phyloP scores from a whole-genome alignment of 2,113 vertebrate species.

The Ochotona curzoniae region DNA sequence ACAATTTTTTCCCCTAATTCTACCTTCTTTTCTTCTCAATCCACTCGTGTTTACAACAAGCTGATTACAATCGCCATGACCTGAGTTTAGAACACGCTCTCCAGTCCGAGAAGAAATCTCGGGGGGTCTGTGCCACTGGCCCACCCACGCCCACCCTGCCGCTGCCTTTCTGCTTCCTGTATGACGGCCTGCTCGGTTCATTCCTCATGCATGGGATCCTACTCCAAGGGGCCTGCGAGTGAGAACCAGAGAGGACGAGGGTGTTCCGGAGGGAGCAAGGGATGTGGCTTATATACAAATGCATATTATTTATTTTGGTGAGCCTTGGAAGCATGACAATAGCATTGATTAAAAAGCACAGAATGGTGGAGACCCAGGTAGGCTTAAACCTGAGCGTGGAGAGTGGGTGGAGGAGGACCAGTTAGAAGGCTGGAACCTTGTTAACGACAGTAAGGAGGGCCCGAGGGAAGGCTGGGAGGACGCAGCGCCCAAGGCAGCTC shows the following conservation, averaged over 20 bases:
- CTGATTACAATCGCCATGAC: not conserved
- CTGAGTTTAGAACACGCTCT: not conserved
- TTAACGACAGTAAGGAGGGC: accelerated
- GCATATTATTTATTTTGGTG: not conserved
- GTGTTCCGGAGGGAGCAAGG: not conserved
- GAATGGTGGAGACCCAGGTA: not conserved
- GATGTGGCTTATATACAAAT: not conserved
- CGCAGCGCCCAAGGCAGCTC: not conserved
- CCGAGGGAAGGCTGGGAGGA: not conserved
- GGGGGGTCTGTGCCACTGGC: not conserved
- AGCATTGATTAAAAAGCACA: not conserved
- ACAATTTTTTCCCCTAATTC: not conserved
- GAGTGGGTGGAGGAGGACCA: not conserved
- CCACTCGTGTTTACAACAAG: not conserved
- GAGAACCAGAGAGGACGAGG: not conserved
- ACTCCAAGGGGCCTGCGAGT: too few species aligned
- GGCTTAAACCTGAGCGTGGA: too few species aligned
- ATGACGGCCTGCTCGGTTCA: not conserved
- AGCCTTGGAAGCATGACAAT: not conserved
- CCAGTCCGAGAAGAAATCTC: not conserved
- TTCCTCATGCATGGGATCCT: not conserved
- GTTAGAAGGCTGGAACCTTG: not conserved
- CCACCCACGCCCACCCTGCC: not conserved
- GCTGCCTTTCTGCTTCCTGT: not conserved
- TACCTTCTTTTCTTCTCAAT: not conserved